Base-by-base conservation (phyloP, 2,797 vertebrate species). In the Anguilla marmorata region DNA sequence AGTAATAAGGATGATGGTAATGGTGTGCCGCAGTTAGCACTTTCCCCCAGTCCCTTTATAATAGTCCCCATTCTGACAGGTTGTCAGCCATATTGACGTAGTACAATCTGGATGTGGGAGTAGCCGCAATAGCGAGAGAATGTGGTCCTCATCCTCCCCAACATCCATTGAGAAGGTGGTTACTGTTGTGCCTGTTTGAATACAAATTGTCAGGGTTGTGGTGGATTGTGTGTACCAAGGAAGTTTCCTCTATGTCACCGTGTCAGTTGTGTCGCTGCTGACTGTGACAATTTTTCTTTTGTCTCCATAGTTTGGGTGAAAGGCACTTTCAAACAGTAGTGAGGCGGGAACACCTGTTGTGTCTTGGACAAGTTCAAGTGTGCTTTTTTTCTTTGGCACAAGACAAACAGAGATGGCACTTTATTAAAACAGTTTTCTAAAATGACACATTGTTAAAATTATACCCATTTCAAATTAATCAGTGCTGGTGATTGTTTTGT, bases 11-110 rank as follows among this genome's bases (percentile, higher is more conserved):
- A 14, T 41, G 63, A 74, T 30, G 69, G 69, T 85, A 45, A 45
- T 76, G 27, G 79, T 82, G n/a, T 87, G 80, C 83, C 76, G 37
- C 54, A 80, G 16, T 87, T 79, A 37, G 66, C 88, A 89, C 88
- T 87, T 85, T 87, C 86, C 69, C 69, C 63, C 24, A 45, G 79
- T 80, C 27, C 33, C 41, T 56, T 63, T 84, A 69, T 60, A 45
- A 45, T 45, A 41, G 33, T n/a, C 52, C 27, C 66, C 45, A 19
- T 69, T 86, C 45, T 56, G 66, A 45, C 45, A 24, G 72, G 66
- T 58, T 14, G 52, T 76, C 30, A 85, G 86, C 88, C 80, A 87
- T 84, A 72, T 85, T 72, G 60, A 66, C 24, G 48, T 9, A n/a
- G 41, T 84, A 48, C 30, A 24, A 45, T 54, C 30, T 56, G 72